Evolutionary conservation across 2,888 invertebrate genomes (phyloP).

Genomic region (Clunio marinus): DNA sequence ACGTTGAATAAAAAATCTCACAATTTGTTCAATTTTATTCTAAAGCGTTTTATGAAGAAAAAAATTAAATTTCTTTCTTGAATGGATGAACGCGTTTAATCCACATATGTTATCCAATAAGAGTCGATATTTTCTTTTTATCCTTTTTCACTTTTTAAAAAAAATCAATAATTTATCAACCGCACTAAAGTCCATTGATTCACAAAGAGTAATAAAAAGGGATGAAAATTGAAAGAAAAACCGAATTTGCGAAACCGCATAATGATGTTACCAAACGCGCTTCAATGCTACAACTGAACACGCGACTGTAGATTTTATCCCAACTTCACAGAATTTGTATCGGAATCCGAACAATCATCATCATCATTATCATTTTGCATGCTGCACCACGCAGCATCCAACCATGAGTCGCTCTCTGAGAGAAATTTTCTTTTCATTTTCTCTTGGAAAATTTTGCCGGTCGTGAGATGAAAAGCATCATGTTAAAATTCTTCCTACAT

Average conservation of each 20-base stretch:
- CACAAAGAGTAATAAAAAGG: not conserved
- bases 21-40: not conserved
- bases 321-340: slow-evolving; percentile 4
- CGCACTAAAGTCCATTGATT: not conserved
- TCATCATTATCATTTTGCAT: not conserved
- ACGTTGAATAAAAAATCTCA: no score
- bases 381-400: not conserved
- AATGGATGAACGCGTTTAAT: slow-evolving; percentile 10
- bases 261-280: slow-evolving; percentile 34
- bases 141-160: not conserved
- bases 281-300: slow-evolving; percentile 35
- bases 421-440: not conserved
- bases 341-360: not conserved
- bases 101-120: not conserved
- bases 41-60: not conserved
- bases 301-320: slow-evolving; percentile 28
- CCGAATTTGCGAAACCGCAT: not conserved
- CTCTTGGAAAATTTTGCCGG: no score
- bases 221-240: not conserved
- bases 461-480: no score
- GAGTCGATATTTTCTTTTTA: not conserved
- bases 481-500: no score
- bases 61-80: not conserved
- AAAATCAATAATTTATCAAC: slow-evolving; percentile 31
- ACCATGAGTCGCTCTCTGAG: not conserved